Conservation (phyloP, 1,140 invertebrate genomes). For the Trypoxylus dichotomus region DNA sequence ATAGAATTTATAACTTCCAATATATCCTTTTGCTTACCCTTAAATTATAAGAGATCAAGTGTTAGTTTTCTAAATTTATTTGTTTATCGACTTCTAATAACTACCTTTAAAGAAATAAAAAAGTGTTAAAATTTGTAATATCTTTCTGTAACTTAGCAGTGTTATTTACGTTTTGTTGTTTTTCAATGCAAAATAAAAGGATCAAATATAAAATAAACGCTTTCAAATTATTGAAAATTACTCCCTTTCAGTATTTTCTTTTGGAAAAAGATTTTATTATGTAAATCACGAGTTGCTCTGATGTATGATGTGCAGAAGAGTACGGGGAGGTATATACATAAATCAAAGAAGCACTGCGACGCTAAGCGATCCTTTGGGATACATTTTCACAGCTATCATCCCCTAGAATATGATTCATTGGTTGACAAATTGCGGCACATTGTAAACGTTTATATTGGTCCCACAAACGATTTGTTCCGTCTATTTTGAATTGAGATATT, state of each 20-base stretch:
- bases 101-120: too few species aligned
- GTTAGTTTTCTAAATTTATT: too few species aligned
- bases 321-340: slow-evolving; percentile 30
- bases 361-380: slow-evolving; percentile 4
- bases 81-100: too few species aligned
- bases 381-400: slow-evolving; percentile 32
- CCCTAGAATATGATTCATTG: neutral
- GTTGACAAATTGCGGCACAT: slow-evolving; percentile 1
- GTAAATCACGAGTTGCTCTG: neutral
- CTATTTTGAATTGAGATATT: slow-evolving; percentile 8
- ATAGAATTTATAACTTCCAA: too few species aligned
- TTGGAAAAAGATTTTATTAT: neutral
- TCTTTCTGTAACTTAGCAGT: too few species aligned
- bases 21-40: too few species aligned
- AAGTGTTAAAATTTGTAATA: too few species aligned
- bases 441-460: slow-evolving; percentile 14
- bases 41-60: too few species aligned
- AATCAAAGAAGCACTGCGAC: slow-evolving; percentile 27
- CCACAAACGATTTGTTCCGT: slow-evolving; percentile 15
- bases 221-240: neutral
- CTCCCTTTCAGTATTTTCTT: neutral
- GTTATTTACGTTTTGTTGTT: too few species aligned
- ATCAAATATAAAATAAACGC: too few species aligned
- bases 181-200: too few species aligned
- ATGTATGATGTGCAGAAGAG: too few species aligned